Conservation (phyloP, 2,797 vertebrate species). For the Tenualosa thibaudeaui region DNA sequence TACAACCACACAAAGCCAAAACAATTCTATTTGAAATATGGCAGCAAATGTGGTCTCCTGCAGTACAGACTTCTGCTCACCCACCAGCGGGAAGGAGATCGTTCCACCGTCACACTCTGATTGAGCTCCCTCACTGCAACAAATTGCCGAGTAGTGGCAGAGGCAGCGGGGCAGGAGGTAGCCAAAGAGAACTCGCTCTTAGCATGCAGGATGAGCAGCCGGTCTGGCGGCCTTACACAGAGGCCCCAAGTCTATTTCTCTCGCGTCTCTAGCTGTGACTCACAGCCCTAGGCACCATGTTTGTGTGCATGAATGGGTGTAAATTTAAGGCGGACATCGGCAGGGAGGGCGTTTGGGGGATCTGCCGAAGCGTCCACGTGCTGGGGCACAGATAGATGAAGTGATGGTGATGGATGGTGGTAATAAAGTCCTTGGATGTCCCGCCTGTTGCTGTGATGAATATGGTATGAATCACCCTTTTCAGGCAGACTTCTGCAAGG, state of each 20-base stretch:
- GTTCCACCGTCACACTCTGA: background rate
- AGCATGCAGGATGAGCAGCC: background rate
- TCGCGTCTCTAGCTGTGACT: background rate
- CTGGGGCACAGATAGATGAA: slow-evolving; percentile 72
- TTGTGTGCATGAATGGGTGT: slow-evolving; percentile 68
- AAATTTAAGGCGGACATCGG: slow-evolving; percentile 57
- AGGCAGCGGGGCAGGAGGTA: background rate
- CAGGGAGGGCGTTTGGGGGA: slow-evolving; percentile 72
- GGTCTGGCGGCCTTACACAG: background rate
- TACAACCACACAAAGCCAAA: background rate
- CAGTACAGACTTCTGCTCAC: background rate
- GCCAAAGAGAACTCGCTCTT: background rate
- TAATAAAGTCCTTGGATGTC: slow-evolving; percentile 81
- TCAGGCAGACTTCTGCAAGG: slow-evolving; percentile 55
- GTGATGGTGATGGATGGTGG: slow-evolving; percentile 79
- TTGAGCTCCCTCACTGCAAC: slow-evolving; percentile 16
- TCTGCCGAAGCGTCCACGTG: slow-evolving; percentile 69
- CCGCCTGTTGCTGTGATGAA: slow-evolving; percentile 76
- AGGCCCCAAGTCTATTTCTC: background rate
- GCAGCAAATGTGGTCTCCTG: background rate
- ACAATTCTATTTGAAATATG: background rate
- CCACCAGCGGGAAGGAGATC: slow-evolving; percentile 3
- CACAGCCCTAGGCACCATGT: slow-evolving; percentile 28
- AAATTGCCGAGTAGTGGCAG: slow-evolving; percentile 2
- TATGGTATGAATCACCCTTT: slow-evolving; percentile 77